phyloP scores from a whole-genome alignment of 2,113 vertebrate species.

The Elephantulus edwardii region DNA sequence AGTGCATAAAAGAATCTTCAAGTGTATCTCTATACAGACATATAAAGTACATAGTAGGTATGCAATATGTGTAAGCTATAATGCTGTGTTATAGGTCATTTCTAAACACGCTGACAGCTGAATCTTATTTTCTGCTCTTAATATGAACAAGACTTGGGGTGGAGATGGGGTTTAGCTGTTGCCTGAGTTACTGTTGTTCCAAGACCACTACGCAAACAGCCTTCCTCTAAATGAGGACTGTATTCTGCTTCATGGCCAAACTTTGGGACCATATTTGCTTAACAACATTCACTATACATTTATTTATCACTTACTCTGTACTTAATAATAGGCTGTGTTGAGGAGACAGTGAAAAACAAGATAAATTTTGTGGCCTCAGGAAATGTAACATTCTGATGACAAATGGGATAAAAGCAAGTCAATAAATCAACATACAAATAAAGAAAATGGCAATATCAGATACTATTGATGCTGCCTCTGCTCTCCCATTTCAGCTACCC shows the following conservation, averaged over 20 bases:
- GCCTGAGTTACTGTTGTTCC: background rate
- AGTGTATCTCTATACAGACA: background rate
- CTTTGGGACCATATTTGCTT: background rate
- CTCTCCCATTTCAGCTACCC: background rate
- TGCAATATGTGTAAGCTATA: background rate
- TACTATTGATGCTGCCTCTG: background rate
- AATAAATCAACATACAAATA: background rate
- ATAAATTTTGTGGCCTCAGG: background rate
- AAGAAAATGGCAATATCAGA: background rate
- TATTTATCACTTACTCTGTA: background rate
- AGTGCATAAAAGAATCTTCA: background rate
- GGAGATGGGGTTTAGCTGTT: background rate
- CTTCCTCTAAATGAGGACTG: background rate
- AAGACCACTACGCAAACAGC: background rate
- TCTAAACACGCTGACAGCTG: conserved; percentile 25
- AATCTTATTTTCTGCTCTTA: conserved; percentile 51
- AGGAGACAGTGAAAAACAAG: background rate
- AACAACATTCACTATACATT: background rate
- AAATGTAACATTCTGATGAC: background rate
- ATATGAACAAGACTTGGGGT: conserved; percentile 22
- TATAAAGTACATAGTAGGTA: background rate
- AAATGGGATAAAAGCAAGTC: background rate
- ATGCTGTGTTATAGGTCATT: background rate
- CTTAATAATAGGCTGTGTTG: background rate
- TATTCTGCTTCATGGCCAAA: background rate